phyloP scores from a whole-genome alignment of 2,797 vertebrate genomes.

The Anguilla obscura region DNA sequence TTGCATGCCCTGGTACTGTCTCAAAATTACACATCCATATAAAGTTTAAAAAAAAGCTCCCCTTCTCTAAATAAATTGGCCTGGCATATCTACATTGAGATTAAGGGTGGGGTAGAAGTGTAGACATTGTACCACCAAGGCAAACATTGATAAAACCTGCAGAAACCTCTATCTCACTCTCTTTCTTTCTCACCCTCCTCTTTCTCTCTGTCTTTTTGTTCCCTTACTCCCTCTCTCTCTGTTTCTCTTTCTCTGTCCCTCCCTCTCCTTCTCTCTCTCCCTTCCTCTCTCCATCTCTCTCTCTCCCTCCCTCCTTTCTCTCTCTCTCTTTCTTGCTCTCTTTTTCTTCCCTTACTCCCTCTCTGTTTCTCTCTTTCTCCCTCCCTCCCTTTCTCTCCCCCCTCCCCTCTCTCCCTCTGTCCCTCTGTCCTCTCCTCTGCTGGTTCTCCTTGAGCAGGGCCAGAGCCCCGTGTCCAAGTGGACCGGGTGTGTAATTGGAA shows the following conservation, averaged over 20 bases:
- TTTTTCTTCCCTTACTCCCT: conserved; percentile 20
- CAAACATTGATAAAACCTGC: background rate
- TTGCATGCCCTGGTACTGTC: background rate
- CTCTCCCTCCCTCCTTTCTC: background rate
- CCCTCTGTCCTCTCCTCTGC: background rate
- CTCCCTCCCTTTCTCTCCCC: conserved; percentile 10
- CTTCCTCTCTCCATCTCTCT: background rate
- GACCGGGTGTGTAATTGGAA: conserved; percentile 75
- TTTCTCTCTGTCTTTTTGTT: background rate
- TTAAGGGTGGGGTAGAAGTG: background rate
- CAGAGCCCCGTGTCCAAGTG: conserved; percentile 58
- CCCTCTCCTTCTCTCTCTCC: background rate
- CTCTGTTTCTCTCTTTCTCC: conserved; percentile 31
- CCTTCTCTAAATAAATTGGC: background rate
- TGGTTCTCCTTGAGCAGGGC: conserved; percentile 1
- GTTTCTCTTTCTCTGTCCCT: background rate
- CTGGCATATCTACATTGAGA: background rate
- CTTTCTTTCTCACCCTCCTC: background rate
- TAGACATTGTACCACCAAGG: background rate
- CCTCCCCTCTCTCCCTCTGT: conserved; percentile 7
- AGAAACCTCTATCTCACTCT: conserved; percentile 4
- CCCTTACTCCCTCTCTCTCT: conserved; percentile 10
- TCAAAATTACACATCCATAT: background rate
- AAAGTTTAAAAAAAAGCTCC: background rate
- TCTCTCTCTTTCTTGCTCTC: conserved; percentile 24